A percentile compares a stretch with the other conserved stretches of the same genome.
Evolutionary conservation across 2,888 invertebrate species (phyloP).

Genomic region (Drosophila paracracens): DNA sequence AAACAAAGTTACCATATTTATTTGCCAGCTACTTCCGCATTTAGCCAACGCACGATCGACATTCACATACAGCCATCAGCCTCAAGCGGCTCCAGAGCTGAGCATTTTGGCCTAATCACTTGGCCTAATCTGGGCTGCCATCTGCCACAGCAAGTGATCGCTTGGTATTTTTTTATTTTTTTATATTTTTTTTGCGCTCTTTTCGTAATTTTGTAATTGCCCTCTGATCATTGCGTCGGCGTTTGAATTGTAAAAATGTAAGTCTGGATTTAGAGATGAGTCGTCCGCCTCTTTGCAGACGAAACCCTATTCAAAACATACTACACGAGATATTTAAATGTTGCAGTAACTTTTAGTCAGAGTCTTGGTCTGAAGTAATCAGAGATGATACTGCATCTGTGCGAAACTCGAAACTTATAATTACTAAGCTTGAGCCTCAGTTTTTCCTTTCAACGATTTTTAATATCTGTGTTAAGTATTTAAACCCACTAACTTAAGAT

Average conservation of each 20-base stretch:
- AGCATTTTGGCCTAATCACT: slow-evolving; percentile 46
- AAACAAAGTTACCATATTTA: slow-evolving; percentile 62
- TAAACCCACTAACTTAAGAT: not conserved
- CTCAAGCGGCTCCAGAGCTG: slow-evolving; percentile 24
- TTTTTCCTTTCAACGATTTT: not conserved
- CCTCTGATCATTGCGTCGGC: slow-evolving; percentile 37
- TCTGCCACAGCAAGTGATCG: slow-evolving; percentile 30
- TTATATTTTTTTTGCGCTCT: not conserved
- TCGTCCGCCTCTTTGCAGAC: not conserved
- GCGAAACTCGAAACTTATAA: not conserved
- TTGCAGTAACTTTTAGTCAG: not conserved
- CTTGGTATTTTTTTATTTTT: slow-evolving; percentile 16
- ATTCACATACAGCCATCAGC: slow-evolving; percentile 18
- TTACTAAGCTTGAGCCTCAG: not conserved
- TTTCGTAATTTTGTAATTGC: slow-evolving; percentile 55
- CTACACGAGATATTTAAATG: not conserved
- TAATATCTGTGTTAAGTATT: not conserved
- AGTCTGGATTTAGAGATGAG: slow-evolving; percentile 29
- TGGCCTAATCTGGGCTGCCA: slow-evolving; percentile 32
- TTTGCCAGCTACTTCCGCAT: slow-evolving; percentile 63
- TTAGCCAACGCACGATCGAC: slow-evolving; percentile 42
- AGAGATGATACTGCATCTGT: not conserved
- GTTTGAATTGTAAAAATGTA: slow-evolving; percentile 17
- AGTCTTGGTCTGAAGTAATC: not conserved
- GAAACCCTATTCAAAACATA: not conserved